phyloP scores from a whole-genome alignment of 2,888 invertebrate genomes.

The Artemia sinica region DNA sequence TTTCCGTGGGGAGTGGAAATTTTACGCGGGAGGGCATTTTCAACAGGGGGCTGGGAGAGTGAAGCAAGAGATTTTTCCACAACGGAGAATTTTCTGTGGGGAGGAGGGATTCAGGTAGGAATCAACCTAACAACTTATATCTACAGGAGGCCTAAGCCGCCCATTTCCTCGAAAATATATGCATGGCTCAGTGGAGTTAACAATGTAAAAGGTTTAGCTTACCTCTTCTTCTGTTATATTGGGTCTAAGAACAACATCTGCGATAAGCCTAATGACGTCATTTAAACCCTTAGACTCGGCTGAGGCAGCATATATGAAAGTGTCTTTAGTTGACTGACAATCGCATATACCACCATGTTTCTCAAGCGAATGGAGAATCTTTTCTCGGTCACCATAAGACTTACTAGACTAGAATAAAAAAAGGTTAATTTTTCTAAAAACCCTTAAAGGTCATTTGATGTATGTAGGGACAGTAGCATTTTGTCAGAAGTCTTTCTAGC shows the following conservation, averaged over 20 bases:
- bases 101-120: not conserved
- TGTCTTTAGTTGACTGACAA: constrained; percentile 91
- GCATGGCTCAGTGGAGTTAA: too few species aligned
- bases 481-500: too few species aligned
- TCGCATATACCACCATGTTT: constrained; percentile 92
- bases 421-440: constrained; percentile 12
- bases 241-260: constrained; percentile 81
- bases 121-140: not conserved
- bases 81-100: too few species aligned
- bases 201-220: constrained; percentile 23
- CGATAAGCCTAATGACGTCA: constrained; percentile 64
- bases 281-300: constrained; percentile 72
- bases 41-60: too few species aligned
- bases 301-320: constrained; percentile 91
- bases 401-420: constrained; percentile 52
- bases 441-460: too few species aligned
- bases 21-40: too few species aligned
- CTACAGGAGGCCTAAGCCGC: not conserved
- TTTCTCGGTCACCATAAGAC: constrained; percentile 56
- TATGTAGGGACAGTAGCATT: too few species aligned
- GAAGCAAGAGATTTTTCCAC: too few species aligned
- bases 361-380: constrained; percentile 68
- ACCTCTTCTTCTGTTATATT: constrained; percentile 65
- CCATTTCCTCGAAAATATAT: not conserved
- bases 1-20: too few species aligned